Conservation (phyloP, 1,140 invertebrate species). For the Colletes gigas region DNA sequence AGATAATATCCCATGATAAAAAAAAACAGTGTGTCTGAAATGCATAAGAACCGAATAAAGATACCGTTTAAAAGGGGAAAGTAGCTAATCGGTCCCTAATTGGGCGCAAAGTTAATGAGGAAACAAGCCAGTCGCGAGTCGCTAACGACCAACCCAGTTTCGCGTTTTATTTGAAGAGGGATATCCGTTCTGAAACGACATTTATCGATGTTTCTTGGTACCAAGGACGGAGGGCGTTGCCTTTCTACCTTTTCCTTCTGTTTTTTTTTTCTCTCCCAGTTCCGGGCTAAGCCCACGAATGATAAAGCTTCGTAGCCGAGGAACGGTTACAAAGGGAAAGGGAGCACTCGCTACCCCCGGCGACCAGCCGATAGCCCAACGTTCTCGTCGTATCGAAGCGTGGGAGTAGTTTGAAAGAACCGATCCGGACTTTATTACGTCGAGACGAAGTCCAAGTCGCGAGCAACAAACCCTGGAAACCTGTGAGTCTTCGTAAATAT, state of each 20-base stretch:
- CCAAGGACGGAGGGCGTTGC: constrained; percentile 58
- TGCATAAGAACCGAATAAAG: not conserved
- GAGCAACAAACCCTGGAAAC: not conserved
- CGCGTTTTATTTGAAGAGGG: constrained; percentile 56
- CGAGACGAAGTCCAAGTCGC: no score
- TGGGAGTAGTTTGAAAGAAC: not conserved
- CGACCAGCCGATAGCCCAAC: constrained; percentile 23
- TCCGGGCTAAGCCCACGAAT: constrained; percentile 31
- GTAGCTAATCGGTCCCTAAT: constrained; percentile 19
- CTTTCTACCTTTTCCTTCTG: constrained; percentile 39
- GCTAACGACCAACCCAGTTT: constrained; percentile 55
- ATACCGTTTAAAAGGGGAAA: not conserved
- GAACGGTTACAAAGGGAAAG: constrained; percentile 30
- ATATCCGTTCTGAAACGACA: constrained; percentile 45
- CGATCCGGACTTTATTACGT: not conserved
- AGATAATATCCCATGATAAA: no score
- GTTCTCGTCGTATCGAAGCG: not conserved
- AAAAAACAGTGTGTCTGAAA: no score
- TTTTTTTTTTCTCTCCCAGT: not conserved
- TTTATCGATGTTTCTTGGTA: constrained; percentile 57
- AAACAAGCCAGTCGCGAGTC: constrained; percentile 28
- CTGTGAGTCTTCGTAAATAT: no score
- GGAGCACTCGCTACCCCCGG: constrained; percentile 20
- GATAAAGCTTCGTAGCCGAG: constrained; percentile 33
- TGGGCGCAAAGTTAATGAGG: constrained; percentile 24